These are phyloP conservation scores for Caenorhabditis sulstoni DNA, from an alignment of 2,888 invertebrate genomes.

Conservation along the genomic window DNA sequence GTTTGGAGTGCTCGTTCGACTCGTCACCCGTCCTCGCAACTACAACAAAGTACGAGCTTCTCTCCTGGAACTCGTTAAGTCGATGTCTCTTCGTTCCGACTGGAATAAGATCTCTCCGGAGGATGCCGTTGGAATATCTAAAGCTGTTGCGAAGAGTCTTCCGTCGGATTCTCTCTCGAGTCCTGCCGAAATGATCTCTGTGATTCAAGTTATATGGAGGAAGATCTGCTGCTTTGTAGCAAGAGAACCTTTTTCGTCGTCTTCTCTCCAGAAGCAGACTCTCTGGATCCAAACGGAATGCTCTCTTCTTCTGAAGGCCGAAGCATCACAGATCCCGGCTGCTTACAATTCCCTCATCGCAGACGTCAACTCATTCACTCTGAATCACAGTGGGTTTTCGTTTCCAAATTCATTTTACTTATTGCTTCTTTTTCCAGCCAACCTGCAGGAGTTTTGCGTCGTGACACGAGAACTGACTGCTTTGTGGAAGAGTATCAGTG, in stretches of 20 bases:
- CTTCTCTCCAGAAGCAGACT: conserved; percentile 64
- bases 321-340: conserved; percentile 41
- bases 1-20: conserved; percentile 66
- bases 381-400: conserved; percentile 56
- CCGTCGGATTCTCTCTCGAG: conserved; percentile 62
- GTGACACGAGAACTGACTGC: conserved; percentile 73
- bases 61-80: conserved; percentile 70
- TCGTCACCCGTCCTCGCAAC: conserved; percentile 64
- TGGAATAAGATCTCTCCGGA: conserved; percentile 71
- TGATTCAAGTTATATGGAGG: conserved; percentile 73
- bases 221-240: conserved; percentile 72
- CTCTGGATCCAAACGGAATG: conserved; percentile 71
- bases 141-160: conserved; percentile 49
- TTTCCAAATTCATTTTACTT: neutral
- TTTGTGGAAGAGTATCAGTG: conserved; percentile 72
- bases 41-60: conserved; percentile 76
- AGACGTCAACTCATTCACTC: conserved; percentile 61
- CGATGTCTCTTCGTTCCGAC: conserved; percentile 62
- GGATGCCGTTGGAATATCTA: conserved; percentile 60
- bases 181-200: conserved; percentile 58
- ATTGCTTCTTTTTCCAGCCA: conserved; percentile 56
- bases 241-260: conserved; percentile 38
- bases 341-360: conserved; percentile 68
- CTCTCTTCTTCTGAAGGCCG: conserved; percentile 62
- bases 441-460: conserved; percentile 61